Conservation (phyloP, 2,888 invertebrate genomes). For the Napeogenes inachia region DNA sequence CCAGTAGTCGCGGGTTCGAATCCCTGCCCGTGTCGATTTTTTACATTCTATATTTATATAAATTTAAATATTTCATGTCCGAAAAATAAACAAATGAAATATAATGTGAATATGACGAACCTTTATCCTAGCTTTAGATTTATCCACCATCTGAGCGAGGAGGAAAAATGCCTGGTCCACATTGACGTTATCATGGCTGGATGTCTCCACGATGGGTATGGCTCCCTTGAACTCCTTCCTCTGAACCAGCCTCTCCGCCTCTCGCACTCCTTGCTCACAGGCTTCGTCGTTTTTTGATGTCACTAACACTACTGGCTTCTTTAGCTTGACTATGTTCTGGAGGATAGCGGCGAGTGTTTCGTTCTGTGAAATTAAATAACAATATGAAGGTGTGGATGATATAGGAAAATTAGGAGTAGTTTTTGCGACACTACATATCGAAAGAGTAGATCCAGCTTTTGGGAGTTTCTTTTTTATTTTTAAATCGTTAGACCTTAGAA, state of each 20-base stretch:
- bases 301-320: slow-evolving; percentile 95
- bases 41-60: too few species aligned
- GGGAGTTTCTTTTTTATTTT: too few species aligned
- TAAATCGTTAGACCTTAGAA: too few species aligned
- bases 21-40: too few species aligned
- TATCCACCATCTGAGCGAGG: slow-evolving; percentile 94
- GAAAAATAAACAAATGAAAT: neutral
- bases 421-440: too few species aligned
- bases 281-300: slow-evolving; percentile 98
- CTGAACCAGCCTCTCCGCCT: slow-evolving; percentile 90
- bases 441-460: too few species aligned
- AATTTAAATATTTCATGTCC: too few species aligned
- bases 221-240: slow-evolving; percentile 94
- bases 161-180: slow-evolving; percentile 94
- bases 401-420: too few species aligned
- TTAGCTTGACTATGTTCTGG: slow-evolving; percentile 91
- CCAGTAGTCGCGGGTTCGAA: too few species aligned
- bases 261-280: slow-evolving; percentile 89
- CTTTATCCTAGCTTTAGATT: slow-evolving; percentile 86
- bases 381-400: too few species aligned
- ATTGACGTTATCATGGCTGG: slow-evolving; percentile 97
- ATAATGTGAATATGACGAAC: slow-evolving; percentile 38
- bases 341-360: slow-evolving; percentile 91
- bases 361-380: slow-evolving; percentile 45
- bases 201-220: slow-evolving; percentile 94